phyloP scores from a whole-genome alignment of 2,888 invertebrate species.

The Drosophila heteroneura region DNA sequence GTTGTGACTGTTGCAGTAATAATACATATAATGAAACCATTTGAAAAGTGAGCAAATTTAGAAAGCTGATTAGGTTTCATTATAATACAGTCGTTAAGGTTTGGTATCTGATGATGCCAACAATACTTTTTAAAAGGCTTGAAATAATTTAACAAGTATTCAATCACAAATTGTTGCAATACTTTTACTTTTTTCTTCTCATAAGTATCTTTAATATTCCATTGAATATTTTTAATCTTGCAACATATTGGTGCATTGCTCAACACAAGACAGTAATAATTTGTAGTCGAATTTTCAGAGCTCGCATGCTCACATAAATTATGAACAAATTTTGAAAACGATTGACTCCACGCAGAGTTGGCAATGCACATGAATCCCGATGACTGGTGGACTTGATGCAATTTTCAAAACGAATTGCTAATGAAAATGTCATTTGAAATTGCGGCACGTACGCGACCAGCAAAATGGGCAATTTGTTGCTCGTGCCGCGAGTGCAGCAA shows the following conservation, averaged over 20 bases:
- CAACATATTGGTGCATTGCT: conserved; percentile 42
- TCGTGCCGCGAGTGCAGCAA: conserved; percentile 61
- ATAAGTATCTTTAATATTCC: conserved; percentile 8
- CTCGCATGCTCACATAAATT: conserved; percentile 55
- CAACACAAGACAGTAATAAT: conserved; percentile 42
- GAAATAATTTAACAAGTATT: neutral
- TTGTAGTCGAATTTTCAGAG: conserved; percentile 40
- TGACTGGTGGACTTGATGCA: conserved; percentile 67
- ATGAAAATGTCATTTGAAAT: conserved; percentile 80
- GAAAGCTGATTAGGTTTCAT: neutral
- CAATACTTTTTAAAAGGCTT: neutral
- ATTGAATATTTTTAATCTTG: conserved; percentile 28
- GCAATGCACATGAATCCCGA: conserved; percentile 57
- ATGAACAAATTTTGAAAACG: conserved; percentile 56
- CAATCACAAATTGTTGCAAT: neutral
- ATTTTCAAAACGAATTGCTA: conserved; percentile 82
- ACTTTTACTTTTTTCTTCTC: conserved; percentile 1
- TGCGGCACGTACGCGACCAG: conserved; percentile 73
- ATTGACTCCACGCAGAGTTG: conserved; percentile 63
- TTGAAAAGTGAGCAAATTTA: neutral
- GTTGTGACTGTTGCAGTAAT: neutral
- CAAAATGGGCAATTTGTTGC: conserved; percentile 82
- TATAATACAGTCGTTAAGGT: neutral
- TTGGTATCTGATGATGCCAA: neutral
- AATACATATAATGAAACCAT: neutral